phyloP scores from a whole-genome alignment of 2,888 invertebrate species.

The Drosophila aldrichi region DNA sequence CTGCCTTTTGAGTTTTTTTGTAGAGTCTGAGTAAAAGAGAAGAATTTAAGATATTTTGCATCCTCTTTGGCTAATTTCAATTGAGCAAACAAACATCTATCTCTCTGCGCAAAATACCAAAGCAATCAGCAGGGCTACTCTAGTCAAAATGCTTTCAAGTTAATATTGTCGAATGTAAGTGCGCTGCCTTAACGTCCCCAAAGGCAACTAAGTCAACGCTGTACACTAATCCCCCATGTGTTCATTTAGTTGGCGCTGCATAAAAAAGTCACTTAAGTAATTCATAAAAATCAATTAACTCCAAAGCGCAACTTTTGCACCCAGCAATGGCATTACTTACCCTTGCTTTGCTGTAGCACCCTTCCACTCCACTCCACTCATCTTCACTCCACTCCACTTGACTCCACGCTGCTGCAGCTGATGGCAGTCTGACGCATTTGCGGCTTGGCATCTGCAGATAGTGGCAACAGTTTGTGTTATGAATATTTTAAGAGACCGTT shows the following conservation, averaged over 20 bases:
- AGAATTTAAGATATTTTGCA: no score
- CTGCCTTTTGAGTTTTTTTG: no score
- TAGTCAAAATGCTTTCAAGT: neutral
- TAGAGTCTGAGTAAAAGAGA: no score
- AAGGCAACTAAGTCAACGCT: neutral
- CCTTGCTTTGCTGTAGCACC: neutral
- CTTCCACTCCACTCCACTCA: no score
- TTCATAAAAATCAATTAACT: slow-evolving; percentile 76
- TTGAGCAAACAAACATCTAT: no score
- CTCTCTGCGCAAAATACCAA: neutral
- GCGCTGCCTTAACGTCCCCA: neutral
- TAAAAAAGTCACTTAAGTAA: slow-evolving; percentile 53
- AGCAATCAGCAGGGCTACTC: neutral
- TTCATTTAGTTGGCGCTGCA: slow-evolving; percentile 16
- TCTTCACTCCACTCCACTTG: neutral
- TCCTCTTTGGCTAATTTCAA: neutral
- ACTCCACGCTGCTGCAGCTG: slow-evolving; percentile 8
- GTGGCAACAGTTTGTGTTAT: slow-evolving; percentile 78
- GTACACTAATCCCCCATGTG: neutral
- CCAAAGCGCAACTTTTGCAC: slow-evolving; percentile 47
- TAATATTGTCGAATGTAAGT: neutral
- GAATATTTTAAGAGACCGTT: slow-evolving; percentile 74
- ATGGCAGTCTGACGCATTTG: slow-evolving; percentile 39
- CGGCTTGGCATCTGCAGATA: slow-evolving; percentile 61
- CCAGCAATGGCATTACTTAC: slow-evolving; percentile 43